phyloP scores from a whole-genome alignment of 2,797 vertebrate species.

The Takifugu rubripes region DNA sequence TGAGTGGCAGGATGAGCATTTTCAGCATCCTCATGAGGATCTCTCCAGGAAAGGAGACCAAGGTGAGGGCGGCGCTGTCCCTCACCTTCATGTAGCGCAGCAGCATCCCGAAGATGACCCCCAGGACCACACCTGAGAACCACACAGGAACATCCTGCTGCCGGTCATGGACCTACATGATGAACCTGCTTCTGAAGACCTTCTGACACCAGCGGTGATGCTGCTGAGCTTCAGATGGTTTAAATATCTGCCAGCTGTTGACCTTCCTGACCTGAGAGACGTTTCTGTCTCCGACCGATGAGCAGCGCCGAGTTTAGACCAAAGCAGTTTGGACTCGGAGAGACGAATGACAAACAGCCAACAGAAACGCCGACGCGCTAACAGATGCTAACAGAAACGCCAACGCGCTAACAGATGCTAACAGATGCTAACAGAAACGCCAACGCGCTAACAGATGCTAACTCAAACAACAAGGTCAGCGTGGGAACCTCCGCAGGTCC shows the following conservation, averaged over 20 bases:
- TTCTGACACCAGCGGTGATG: too few species aligned
- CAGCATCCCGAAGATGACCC: constrained; percentile 71
- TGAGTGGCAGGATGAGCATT: constrained; percentile 84
- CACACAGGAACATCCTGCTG: neutral
- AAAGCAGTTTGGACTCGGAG: constrained; percentile 45
- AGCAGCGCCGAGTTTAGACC: constrained; percentile 26
- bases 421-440: too few species aligned
- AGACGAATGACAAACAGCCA: constrained; percentile 40
- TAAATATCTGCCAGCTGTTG: neutral
- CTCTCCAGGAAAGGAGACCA: constrained; percentile 83
- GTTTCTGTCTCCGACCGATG: constrained; percentile 30
- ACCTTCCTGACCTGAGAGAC: too few species aligned
- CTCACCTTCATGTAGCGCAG: constrained; percentile 73
- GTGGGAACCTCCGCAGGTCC: neutral
- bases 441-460: too few species aligned
- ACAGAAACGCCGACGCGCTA: constrained; percentile 42
- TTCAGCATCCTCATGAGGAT: constrained; percentile 87
- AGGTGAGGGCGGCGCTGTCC: constrained; percentile 63
- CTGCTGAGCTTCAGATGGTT: too few species aligned
- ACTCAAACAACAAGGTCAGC: too few species aligned
- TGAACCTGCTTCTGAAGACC: too few species aligned
- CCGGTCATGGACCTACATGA: too few species aligned
- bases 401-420: too few species aligned
- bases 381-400: constrained; percentile 9
- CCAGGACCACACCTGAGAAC: constrained; percentile 77